phyloP scores from a whole-genome alignment of 2,888 invertebrate species.

The Azorinus chamasolen region DNA sequence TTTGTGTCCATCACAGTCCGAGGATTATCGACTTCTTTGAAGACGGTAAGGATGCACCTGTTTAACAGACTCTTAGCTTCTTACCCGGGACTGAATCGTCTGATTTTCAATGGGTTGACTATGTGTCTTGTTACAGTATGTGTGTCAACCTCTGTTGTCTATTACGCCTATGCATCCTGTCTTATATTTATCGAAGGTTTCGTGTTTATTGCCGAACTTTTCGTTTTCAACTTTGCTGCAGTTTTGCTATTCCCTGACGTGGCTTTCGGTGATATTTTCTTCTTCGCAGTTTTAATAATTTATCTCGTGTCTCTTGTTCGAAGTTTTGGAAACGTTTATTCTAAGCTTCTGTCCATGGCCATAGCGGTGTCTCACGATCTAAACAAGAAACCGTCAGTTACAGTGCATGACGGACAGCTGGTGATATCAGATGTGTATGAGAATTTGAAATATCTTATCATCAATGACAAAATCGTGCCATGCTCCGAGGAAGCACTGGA shows the following conservation, averaged over 20 bases:
- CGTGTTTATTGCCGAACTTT: slow-evolving; percentile 36
- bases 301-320: slow-evolving; percentile 37
- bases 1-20: slow-evolving; percentile 26
- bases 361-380: slow-evolving; percentile 35
- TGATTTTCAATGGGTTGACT: too few species aligned
- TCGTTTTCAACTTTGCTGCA: slow-evolving; percentile 44
- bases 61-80: too few species aligned
- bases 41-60: neutral
- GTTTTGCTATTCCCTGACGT: slow-evolving; percentile 39
- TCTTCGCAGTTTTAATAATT: slow-evolving; percentile 44
- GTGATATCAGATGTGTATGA: slow-evolving; percentile 31
- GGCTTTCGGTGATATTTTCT: slow-evolving; percentile 48
- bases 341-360: slow-evolving; percentile 34
- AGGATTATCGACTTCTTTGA: slow-evolving; percentile 27
- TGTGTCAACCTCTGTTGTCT: neutral
- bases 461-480: slow-evolving; percentile 13
- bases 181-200: slow-evolving; percentile 46
- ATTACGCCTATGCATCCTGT: slow-evolving; percentile 25
- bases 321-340: slow-evolving; percentile 36
- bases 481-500: slow-evolving; percentile 30
- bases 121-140: too few species aligned
- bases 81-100: too few species aligned
- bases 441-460: slow-evolving; percentile 12
- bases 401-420: slow-evolving; percentile 15
- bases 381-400: slow-evolving; percentile 16